Percentiles rank a stretch among this genome's conserved stretches.
phyloP scores from a whole-genome alignment of 2,888 invertebrate species.

The Hololepta plana region DNA sequence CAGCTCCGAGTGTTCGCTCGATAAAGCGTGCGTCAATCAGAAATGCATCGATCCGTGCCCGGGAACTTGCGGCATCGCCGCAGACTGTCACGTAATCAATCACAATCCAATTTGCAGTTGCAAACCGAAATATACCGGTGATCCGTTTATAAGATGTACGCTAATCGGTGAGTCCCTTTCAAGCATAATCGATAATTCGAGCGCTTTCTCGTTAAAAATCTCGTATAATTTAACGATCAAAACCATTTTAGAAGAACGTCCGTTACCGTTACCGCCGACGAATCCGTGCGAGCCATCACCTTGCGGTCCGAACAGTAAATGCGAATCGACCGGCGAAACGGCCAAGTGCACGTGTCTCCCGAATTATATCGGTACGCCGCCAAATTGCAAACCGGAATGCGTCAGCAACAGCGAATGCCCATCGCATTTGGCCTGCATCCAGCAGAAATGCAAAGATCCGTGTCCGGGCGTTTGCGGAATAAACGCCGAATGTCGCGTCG shows the following conservation, averaged over 20 bases:
- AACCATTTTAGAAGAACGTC: slow-evolving; percentile 19
- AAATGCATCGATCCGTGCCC: slow-evolving; percentile 28
- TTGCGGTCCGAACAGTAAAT: slow-evolving; percentile 41
- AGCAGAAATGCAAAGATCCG: slow-evolving; percentile 62
- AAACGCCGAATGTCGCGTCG: slow-evolving; percentile 53
- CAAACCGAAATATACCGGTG: slow-evolving; percentile 19
- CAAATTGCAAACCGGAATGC: slow-evolving; percentile 61
- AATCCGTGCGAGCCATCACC: slow-evolving; percentile 44
- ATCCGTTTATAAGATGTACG: slow-evolving; percentile 25
- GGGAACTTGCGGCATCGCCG: slow-evolving; percentile 26
- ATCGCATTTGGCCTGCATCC: slow-evolving; percentile 50
- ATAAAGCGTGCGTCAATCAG: slow-evolving; percentile 24
- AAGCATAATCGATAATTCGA: slow-evolving; percentile 4
- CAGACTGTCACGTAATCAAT: slow-evolving; percentile 26
- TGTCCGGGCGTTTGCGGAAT: slow-evolving; percentile 59
- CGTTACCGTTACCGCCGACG: slow-evolving; percentile 13
- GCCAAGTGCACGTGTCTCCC: slow-evolving; percentile 58
- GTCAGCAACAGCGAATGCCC: slow-evolving; percentile 61
- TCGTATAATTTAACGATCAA: slow-evolving; percentile 10
- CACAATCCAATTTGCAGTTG: slow-evolving; percentile 30
- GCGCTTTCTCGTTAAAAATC: slow-evolving; percentile 1
- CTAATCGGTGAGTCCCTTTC: slow-evolving; percentile 15
- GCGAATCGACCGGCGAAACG: slow-evolving; percentile 44
- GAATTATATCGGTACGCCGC: slow-evolving; percentile 52
- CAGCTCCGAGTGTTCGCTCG: slow-evolving; percentile 24